These are phyloP conservation scores for Ganaspis brasiliensis DNA, from an alignment of 2,888 invertebrate genomes.

Conservation along the genomic window DNA sequence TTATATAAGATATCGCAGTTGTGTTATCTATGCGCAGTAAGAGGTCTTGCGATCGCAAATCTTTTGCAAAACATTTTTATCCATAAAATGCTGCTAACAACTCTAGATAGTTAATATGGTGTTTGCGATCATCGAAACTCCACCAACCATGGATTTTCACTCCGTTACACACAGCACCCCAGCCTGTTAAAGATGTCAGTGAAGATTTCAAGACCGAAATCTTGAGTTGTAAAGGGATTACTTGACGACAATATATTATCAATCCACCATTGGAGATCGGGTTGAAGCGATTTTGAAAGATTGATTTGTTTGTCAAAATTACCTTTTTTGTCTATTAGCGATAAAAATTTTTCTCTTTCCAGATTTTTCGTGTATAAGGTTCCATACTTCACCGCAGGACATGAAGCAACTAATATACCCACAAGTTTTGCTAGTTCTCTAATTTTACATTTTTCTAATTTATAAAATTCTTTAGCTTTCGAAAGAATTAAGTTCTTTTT, in stretches of 20 bases:
- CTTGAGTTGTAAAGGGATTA: constrained; percentile 44
- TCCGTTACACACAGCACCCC: constrained; percentile 52
- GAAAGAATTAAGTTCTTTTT: constrained; percentile 25
- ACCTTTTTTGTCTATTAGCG: constrained; percentile 36
- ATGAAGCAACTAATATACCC: constrained; percentile 43
- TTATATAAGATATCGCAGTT: not conserved
- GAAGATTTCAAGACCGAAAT: constrained; percentile 51
- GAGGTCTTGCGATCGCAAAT: not conserved
- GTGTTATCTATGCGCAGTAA: not conserved
- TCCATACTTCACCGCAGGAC: constrained; percentile 53
- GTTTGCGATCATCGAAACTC: no score
- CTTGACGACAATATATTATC: constrained; percentile 32
- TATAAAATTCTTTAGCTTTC: not conserved
- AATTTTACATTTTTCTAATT: constrained; percentile 43
- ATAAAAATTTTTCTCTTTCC: constrained; percentile 47
- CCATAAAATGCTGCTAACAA: constrained; percentile 12
- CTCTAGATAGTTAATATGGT: not conserved
- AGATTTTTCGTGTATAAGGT: constrained; percentile 45
- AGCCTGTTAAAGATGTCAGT: constrained; percentile 59
- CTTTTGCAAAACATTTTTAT: not conserved
- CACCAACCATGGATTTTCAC: constrained; percentile 17
- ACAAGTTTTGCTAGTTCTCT: constrained; percentile 45
- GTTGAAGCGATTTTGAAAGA: not conserved
- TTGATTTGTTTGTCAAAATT: constrained; percentile 53
- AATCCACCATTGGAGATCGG: constrained; percentile 56